Evolutionary conservation across 2,113 vertebrate genomes (phyloP), one percentile per base, ranked within the genome.

Genomic region (Bubo scandiacus): DNA sequence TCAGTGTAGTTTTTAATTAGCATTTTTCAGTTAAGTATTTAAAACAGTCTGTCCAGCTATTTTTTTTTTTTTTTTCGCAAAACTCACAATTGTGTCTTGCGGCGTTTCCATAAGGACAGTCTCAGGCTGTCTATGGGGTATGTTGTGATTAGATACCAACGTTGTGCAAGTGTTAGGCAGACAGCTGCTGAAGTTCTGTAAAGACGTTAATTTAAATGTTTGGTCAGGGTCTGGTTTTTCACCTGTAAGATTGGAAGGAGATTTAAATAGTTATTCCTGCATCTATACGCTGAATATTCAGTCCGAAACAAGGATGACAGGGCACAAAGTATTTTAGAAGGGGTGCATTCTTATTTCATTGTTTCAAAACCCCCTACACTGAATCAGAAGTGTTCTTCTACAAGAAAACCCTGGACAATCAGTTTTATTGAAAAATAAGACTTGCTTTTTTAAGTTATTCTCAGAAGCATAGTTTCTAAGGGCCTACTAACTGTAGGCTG

Each of bases 161-260:
- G 98, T 98, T 86, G 99, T 98, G 96, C 99, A 99, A 79, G 99
- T 98, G 92, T 99, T 98, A 20, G 98, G 98, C 92, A 98, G 98
- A 88, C 98, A 99, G 61, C 97, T 98, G 94, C 98, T 99, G 81
- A 99, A 99, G 97, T 99, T 99, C 96, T 99, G 99, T 83, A 99
- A 97, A 75, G 99, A 99, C 47, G 99, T 99, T 97, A 99, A 98
- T 95, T 99, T 99, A 97, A 99, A 99, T 30, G 99, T 99, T 98
- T 99, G 99, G 93, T 99, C 99, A 94, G 99, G 99, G 97, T 99
- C 99, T 94, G 99, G 99, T 95, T 99, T 99, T 96, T 99, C 99
- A 98, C 99, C 99, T 99, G 97, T 12, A 84, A 98, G 38, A 96
- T 18, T 4, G 16, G 34, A 95, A 88, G 43, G 38, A 95, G 40